Percentiles rank a stretch among this genome's conserved stretches.
phyloP scores from a whole-genome alignment of 2,797 vertebrate genomes.

The Netta rufina region DNA sequence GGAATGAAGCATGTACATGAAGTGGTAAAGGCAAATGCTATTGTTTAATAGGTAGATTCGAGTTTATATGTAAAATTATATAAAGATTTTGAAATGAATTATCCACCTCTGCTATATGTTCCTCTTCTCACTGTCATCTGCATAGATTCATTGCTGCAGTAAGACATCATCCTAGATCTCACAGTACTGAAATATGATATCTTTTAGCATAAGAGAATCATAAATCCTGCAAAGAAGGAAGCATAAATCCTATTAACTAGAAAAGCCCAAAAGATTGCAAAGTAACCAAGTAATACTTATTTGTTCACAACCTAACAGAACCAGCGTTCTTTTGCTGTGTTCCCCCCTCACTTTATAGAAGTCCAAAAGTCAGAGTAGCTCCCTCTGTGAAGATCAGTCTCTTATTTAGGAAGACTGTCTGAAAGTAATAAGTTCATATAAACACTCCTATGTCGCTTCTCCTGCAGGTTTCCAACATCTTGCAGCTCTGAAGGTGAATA shows the following conservation, averaged over 20 bases:
- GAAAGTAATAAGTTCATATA: background rate
- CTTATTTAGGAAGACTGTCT: background rate
- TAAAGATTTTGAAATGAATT: conserved; percentile 28
- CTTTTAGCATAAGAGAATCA: conserved; percentile 16
- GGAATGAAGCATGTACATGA: background rate
- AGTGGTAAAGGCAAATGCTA: conserved; percentile 9
- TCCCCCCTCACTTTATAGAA: background rate
- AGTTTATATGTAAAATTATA: conserved; percentile 5
- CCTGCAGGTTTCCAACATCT: background rate
- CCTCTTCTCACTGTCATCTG: conserved; percentile 4
- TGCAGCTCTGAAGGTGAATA: background rate
- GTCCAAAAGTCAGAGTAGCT: background rate
- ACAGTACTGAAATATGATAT: conserved; percentile 6
- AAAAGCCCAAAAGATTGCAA: conserved; percentile 19
- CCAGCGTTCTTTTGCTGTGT: background rate
- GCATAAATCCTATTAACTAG: conserved; percentile 45
- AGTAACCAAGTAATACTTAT: background rate
- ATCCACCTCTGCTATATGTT: conserved; percentile 12
- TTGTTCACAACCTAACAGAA: background rate
- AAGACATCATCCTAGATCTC: conserved; percentile 27
- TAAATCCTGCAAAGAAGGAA: conserved; percentile 17
- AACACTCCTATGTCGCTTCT: background rate
- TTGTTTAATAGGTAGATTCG: conserved; percentile 10
- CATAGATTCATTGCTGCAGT: conserved; percentile 45
- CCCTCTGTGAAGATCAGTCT: background rate